Conservation (phyloP, 2,113 vertebrate genomes). For the Brienomyrus brachyistius region DNA sequence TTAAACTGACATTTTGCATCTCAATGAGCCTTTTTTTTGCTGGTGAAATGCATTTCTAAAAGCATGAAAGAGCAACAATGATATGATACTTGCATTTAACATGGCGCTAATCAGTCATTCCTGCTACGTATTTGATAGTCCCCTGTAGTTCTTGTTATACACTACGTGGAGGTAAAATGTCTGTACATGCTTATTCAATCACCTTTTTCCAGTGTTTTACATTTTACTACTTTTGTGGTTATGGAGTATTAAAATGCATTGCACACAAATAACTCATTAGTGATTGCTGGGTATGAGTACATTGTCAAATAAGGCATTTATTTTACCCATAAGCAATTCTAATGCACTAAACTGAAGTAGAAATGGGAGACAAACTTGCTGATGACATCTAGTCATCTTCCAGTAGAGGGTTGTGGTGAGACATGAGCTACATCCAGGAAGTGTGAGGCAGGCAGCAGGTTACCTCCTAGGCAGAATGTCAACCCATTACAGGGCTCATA, state of each 20-base stretch:
- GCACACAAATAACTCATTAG: background rate
- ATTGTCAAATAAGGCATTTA: background rate
- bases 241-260: background rate
- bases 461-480: background rate
- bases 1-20: conserved; percentile 25
- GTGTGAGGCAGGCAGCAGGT: background rate
- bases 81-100: background rate
- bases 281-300: background rate
- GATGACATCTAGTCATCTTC: background rate
- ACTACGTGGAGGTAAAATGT: background rate
- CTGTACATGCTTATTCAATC: background rate
- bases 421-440: background rate
- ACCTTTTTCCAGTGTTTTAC: background rate
- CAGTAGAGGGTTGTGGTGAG: background rate
- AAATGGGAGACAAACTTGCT: background rate
- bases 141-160: background rate
- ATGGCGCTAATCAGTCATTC: background rate
- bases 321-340: background rate
- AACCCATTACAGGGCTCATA: background rate
- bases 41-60: background rate
- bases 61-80: background rate
- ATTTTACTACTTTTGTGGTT: background rate
- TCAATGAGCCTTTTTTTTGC: conserved; percentile 14
- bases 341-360: background rate
- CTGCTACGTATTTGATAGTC: background rate